phyloP scores from a whole-genome alignment of 2,113 vertebrate genomes.

The Rissa tridactyla region DNA sequence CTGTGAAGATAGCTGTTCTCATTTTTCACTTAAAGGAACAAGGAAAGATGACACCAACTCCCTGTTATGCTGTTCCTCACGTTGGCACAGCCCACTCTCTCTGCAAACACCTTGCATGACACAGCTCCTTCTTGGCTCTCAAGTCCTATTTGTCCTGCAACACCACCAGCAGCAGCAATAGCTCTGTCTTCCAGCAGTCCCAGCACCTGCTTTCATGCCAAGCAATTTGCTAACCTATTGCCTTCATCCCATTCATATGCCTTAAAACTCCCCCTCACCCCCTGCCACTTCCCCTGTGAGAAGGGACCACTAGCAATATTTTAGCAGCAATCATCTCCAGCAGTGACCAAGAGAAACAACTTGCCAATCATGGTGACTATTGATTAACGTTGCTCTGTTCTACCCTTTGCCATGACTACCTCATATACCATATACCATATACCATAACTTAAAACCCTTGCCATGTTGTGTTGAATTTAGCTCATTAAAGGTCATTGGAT shows the following conservation, averaged over 20 bases:
- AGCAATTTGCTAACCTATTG: neutral
- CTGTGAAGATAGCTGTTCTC: neutral
- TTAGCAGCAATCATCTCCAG: neutral
- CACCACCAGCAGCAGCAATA: neutral
- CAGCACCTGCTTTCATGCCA: neutral
- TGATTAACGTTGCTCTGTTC: neutral
- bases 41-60: neutral
- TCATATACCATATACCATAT: too few relatives aligned
- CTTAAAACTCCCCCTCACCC: neutral
- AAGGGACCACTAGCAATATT: neutral
- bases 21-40: neutral
- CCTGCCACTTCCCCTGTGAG: neutral
- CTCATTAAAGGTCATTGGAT: neutral
- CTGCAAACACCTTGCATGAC: neutral
- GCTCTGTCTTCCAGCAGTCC: neutral
- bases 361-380: neutral
- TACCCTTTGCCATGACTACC: neutral
- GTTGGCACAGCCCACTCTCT: neutral
- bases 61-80: accelerated
- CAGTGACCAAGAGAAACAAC: neutral
- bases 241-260: neutral
- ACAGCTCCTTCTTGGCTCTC: neutral
- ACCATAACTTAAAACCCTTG: neutral
- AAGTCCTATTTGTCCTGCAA: neutral
- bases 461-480: neutral